Conservation (phyloP, 2,888 invertebrate genomes). For the Athalia cordata region DNA sequence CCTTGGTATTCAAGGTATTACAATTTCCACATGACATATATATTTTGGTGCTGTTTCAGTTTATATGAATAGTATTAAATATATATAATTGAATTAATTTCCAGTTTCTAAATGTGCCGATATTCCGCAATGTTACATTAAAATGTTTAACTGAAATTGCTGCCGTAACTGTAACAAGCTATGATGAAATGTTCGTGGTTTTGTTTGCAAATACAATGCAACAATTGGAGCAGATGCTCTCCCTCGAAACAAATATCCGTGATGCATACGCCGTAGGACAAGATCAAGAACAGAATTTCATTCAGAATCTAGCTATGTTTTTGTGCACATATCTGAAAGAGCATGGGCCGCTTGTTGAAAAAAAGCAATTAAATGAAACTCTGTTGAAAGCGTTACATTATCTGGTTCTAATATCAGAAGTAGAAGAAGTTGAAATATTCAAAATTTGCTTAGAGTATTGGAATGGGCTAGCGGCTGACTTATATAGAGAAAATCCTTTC, state of each 20-base stretch:
- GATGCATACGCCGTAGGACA: conserved; percentile 95
- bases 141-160: conserved; percentile 99
- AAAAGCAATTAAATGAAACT: conserved; percentile 84
- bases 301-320: conserved; percentile 98
- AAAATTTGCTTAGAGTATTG: conserved; percentile 99
- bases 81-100: conserved; percentile 51
- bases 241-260: conserved; percentile 92
- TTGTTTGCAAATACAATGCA: conserved; percentile 95
- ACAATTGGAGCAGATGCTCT: conserved; percentile 94
- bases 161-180: conserved; percentile 90
- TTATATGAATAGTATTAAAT: background rate
- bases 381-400: conserved; percentile 90
- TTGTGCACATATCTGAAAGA: conserved; percentile 97
- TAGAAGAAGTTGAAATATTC: conserved; percentile 99
- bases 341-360: conserved; percentile 92
- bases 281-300: conserved; percentile 99
- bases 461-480: conserved; percentile 93
- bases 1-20: conserved; percentile 88
- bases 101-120: conserved; percentile 95
- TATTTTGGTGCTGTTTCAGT: background rate
- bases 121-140: conserved; percentile 98
- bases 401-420: conserved; percentile 94
- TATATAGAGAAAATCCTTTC: conserved; percentile 92
- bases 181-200: conserved; percentile 93
- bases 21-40: conserved; percentile 34